These are phyloP conservation scores for Timema cristinae DNA, from an alignment of 2,888 invertebrate species.

Conservation along the genomic window DNA sequence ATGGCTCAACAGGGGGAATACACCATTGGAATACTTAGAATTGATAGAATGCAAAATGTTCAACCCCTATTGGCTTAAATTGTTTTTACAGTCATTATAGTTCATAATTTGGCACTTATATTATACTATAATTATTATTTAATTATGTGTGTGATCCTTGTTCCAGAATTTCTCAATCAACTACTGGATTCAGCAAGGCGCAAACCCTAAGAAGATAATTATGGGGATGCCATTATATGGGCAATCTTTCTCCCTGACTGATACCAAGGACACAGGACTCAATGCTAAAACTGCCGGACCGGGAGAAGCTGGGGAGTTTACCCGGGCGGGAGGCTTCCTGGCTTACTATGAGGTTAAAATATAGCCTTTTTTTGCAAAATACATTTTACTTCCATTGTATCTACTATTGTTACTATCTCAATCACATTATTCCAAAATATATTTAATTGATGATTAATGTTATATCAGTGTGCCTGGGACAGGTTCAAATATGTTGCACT, in stretches of 20 bases:
- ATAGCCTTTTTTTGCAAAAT: not conserved
- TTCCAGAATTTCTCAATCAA: constrained; percentile 62
- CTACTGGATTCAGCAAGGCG: constrained; percentile 66
- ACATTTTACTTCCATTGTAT: not conserved
- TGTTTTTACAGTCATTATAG: too few species aligned
- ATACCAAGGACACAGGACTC: constrained; percentile 49
- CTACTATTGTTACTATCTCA: constrained; percentile 12
- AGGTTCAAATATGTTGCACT: too few species aligned
- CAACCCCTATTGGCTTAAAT: too few species aligned
- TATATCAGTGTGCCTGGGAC: not conserved
- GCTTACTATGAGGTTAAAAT: constrained; percentile 66
- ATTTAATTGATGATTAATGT: not conserved
- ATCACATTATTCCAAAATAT: not conserved
- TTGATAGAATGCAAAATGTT: too few species aligned
- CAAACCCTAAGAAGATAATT: constrained; percentile 61
- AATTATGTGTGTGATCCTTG: constrained; percentile 23
- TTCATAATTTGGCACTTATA: too few species aligned
- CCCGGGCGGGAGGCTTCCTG: constrained; percentile 67
- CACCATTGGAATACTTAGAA: too few species aligned
- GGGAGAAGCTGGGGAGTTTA: constrained; percentile 65
- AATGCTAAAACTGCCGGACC: constrained; percentile 61
- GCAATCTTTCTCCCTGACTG: constrained; percentile 64
- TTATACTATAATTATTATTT: too few species aligned
- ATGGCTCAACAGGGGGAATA: too few species aligned
- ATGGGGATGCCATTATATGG: constrained; percentile 76